Percentiles rank a stretch among this genome's conserved stretches.
These are phyloP conservation scores for Paedocypris micromegethes DNA, from an alignment of 2,797 vertebrate genomes.

Conservation along the genomic window DNA sequence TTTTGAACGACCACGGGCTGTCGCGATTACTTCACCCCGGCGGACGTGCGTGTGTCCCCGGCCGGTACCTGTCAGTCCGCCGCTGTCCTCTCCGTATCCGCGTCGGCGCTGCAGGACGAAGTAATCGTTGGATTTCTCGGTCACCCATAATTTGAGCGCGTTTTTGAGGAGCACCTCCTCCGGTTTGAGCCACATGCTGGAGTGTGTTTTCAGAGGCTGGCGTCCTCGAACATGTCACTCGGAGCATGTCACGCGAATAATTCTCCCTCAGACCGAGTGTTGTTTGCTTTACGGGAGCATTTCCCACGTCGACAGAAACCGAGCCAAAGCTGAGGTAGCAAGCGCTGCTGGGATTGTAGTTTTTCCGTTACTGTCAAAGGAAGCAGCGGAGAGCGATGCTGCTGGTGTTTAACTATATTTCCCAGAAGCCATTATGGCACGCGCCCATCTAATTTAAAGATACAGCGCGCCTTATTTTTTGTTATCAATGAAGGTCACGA, in stretches of 20 bases:
- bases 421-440: slow-evolving; percentile 48
- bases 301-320: slow-evolving; percentile 75
- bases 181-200: slow-evolving; percentile 91
- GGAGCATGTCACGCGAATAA: slow-evolving; percentile 50
- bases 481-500: too few relatives aligned
- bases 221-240: slow-evolving; percentile 59
- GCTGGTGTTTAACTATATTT: slow-evolving; percentile 51
- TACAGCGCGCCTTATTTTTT: background rate
- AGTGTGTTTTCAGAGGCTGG: slow-evolving; percentile 29
- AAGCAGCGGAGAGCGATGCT: fast-evolving
- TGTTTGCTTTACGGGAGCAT: slow-evolving; percentile 63
- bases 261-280: slow-evolving; percentile 59
- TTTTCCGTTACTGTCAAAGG: background rate
- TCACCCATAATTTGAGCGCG: slow-evolving; percentile 91
- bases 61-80: slow-evolving; percentile 83
- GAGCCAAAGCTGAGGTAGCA: slow-evolving; percentile 52
- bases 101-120: slow-evolving; percentile 90
- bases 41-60: slow-evolving; percentile 30
- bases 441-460: slow-evolving; percentile 30
- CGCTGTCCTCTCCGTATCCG: slow-evolving; percentile 85
- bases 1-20: background rate
- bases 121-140: slow-evolving; percentile 86
- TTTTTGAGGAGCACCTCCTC: slow-evolving; percentile 95
- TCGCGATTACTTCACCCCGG: background rate
- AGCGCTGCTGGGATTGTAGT: slow-evolving; percentile 76